These are phyloP conservation scores for Thalassarche chlororhynchos DNA, from an alignment of 2,113 vertebrate species.

Conservation along the genomic window DNA sequence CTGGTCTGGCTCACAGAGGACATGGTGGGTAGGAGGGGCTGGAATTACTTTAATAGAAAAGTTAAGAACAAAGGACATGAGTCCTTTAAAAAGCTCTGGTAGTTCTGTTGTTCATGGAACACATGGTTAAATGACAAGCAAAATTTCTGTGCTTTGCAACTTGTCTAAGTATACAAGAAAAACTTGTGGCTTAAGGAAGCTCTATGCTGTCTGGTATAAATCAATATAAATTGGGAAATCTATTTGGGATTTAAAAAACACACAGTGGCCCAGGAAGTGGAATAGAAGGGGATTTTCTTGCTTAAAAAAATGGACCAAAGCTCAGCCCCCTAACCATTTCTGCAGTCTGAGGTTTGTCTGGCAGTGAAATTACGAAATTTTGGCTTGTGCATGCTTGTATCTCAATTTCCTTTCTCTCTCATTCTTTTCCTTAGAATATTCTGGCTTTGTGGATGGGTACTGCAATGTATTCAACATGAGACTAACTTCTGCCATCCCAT, in stretches of 20 bases:
- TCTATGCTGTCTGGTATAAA: not conserved
- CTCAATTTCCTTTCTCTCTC: not conserved
- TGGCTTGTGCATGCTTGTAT: not conserved
- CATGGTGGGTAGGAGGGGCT: not conserved
- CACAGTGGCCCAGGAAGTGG: not conserved
- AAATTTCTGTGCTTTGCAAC: not conserved
- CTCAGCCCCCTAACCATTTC: not conserved
- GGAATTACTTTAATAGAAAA: not conserved
- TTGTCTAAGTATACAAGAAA: not conserved
- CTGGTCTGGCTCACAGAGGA: not conserved
- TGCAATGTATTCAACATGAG: not conserved
- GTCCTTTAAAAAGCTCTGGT: not conserved
- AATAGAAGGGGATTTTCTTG: not conserved
- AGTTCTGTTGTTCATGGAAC: not conserved
- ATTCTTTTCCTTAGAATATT: not conserved
- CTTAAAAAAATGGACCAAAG: not conserved
- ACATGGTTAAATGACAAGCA: not conserved
- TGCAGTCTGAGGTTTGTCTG: not conserved
- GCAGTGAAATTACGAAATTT: not conserved
- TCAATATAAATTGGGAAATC: not conserved
- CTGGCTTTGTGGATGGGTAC: not conserved
- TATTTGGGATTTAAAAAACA: not conserved
- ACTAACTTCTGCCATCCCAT: not conserved
- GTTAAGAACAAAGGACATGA: not conserved
- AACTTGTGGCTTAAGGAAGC: not conserved